A percentile compares a stretch with the other conserved stretches of the same genome.
Evolutionary conservation across 2,888 invertebrate species (phyloP).

Genomic region (Philereme transversata): DNA sequence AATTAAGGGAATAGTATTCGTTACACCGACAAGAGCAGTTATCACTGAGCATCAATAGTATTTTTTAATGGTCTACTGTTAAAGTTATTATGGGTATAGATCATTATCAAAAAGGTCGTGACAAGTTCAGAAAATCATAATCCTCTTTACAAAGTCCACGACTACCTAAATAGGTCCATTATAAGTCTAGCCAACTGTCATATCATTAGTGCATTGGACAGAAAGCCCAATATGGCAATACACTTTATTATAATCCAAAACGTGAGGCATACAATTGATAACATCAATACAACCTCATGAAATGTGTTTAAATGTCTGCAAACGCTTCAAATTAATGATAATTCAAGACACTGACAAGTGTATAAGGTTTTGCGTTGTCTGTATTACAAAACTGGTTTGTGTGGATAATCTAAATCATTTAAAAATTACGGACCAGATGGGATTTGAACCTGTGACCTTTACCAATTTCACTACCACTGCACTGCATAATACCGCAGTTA

Average conservation of each 20-base stretch:
- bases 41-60: too few relatives aligned
- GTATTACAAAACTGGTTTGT: too few relatives aligned
- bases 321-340: conserved; percentile 26
- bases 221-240: conserved; percentile 43
- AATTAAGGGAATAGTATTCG: too few relatives aligned
- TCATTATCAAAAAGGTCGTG: conserved; percentile 10
- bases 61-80: too few relatives aligned
- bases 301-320: conserved; percentile 28
- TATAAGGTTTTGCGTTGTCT: background rate
- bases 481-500: too few relatives aligned
- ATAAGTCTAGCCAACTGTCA: conserved; percentile 36
- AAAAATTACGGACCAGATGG: too few relatives aligned
- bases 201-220: conserved; percentile 39
- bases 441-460: too few relatives aligned
- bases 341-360: conserved; percentile 22
- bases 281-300: conserved; percentile 33
- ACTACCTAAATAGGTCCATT: conserved; percentile 30
- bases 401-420: too few relatives aligned
- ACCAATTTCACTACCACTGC: too few relatives aligned
- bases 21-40: too few relatives aligned
- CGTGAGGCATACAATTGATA: conserved; percentile 48
- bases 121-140: background rate
- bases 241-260: conserved; percentile 47
- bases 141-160: conserved; percentile 30
- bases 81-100: background rate